These are phyloP conservation scores for Discoglossus pictus DNA, from an alignment of 2,797 vertebrate genomes.

Conservation along the genomic window DNA sequence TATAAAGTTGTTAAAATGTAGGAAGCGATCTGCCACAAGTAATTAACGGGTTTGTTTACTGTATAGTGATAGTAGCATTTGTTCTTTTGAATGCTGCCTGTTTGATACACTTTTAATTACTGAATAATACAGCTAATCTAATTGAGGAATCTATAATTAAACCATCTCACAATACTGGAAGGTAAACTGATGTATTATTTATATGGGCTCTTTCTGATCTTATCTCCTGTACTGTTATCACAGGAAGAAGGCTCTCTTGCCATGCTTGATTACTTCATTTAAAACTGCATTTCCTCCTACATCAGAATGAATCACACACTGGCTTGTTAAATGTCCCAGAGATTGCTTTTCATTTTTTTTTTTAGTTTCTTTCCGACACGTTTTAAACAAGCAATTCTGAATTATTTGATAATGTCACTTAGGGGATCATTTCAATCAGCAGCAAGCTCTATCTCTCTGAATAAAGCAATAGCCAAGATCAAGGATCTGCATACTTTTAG, in stretches of 20 bases:
- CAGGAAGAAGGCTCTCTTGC: slow-evolving; percentile 5
- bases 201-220: slow-evolving; percentile 14
- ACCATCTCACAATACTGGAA: slow-evolving; percentile 24
- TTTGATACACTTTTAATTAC: slow-evolving; percentile 47
- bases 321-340: too few relatives aligned
- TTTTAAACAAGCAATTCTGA: too few relatives aligned
- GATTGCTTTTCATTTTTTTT: too few relatives aligned
- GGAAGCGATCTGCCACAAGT: slow-evolving; percentile 16
- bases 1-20: slow-evolving; percentile 13
- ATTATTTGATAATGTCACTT: too few relatives aligned
- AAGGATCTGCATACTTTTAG: too few relatives aligned
- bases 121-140: slow-evolving; percentile 35
- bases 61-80: slow-evolving; percentile 1
- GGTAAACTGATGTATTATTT: slow-evolving; percentile 45
- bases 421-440: too few relatives aligned
- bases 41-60: slow-evolving; percentile 20
- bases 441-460: too few relatives aligned
- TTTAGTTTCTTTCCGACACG: too few relatives aligned
- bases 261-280: slow-evolving; percentile 6
- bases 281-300: not conserved
- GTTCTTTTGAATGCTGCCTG: slow-evolving; percentile 23
- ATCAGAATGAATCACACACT: too few relatives aligned
- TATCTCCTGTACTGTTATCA: slow-evolving; percentile 19
- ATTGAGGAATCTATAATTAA: slow-evolving; percentile 40
- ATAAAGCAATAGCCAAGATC: too few relatives aligned